Evolutionary conservation across 2,888 invertebrate species (phyloP), one percentile per base, ranked within the genome.

Genomic region (Podotricha telesiphe): DNA sequence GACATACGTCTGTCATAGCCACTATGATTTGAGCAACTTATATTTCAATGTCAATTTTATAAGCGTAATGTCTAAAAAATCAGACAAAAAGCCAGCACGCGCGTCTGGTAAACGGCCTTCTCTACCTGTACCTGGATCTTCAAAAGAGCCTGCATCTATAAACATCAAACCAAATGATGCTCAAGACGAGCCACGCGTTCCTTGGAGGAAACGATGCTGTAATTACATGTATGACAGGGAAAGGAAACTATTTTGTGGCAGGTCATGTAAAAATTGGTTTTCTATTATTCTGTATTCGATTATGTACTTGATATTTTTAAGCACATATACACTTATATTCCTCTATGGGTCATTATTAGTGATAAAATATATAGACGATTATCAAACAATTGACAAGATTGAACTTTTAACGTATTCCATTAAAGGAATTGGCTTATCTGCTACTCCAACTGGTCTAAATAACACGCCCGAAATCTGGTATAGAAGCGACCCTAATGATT

Each of bases 401-500:
- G 74, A 79, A 0, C 66, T 83, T 1, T 63, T 82, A 4, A 79
- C 83, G 0, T 89, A 84, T 71, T 75, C 85, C 0, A 74, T 80
- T n/a, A 76, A 81, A 2, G 86, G 83, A 0, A 80, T 92, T 22
- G 92, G 92, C 0, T 72, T 92, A 0, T 79, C 91, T 8, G 90
- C 87, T 0, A 82, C 83, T 0, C 92, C 92, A 0, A 80, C 86
- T 1, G 79, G 86, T 2, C 82, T 83, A 48, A 71, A 79, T 15
- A 81, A 47, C 63, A 75, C 77, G 13, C 86, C 91, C 3, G 65
- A 91, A 28, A 90, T 92, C 70, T 88, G 85, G 83, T 92, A 91
- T 65, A 83, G 79, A 64, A 78, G 79, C 28, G 78, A 84, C 2
- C 63, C 74, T 0, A 69, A 78, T 11, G 85, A 82, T 17, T 88